Base-by-base conservation (phyloP, 2,113 vertebrate genomes). In the Forbesichthys papilliferus region DNA sequence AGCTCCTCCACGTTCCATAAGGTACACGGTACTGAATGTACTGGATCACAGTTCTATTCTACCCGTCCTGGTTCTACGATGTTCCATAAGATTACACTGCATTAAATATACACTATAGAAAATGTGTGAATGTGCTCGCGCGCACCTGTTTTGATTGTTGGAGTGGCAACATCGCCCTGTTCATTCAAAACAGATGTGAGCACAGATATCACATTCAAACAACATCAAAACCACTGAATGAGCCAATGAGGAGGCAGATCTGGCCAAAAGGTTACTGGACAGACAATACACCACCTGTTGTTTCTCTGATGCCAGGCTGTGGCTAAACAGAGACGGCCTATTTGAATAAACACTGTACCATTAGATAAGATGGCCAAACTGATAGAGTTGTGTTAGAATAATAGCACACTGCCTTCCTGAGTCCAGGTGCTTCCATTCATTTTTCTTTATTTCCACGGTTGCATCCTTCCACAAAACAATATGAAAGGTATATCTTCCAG, bases 171-270 rank as follows among this genome's bases (percentile, higher is more conserved):
- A 58, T 11, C 10, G 34, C 58, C 71, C 61, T 47, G 68, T 67
- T 65, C 58, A 58, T 16, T 33, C 56, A 34, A 34, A 42, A 62
- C 61, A 73, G 55, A 77, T 64, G 75, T 69, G 79, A 79, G 60
- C 48, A 27, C 58, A 33, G 61, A 75, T 53, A 67, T 79, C 61
- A 56, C 9, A 77, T 64, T 71, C 68, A 55, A 12, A 27, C 51
- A 5, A 68, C 12, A 61, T 51, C 34, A 53, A 55, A 73, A 47
- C 10, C 13, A 48, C 18, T 56, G 42, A 51, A 33, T 53, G 42
- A 68, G 64, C 66, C 53, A 46, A 69, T 14, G 64, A 74, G 53
- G 57, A 12, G 48, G 62, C 18, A 48, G 4, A 57, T 53, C 48
- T 56, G 52, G 49, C 36, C 54, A 71, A 68, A 74, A 2, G 46